phyloP scores from a whole-genome alignment of 2,888 invertebrate genomes.

The Linnaemya vulpina region DNA sequence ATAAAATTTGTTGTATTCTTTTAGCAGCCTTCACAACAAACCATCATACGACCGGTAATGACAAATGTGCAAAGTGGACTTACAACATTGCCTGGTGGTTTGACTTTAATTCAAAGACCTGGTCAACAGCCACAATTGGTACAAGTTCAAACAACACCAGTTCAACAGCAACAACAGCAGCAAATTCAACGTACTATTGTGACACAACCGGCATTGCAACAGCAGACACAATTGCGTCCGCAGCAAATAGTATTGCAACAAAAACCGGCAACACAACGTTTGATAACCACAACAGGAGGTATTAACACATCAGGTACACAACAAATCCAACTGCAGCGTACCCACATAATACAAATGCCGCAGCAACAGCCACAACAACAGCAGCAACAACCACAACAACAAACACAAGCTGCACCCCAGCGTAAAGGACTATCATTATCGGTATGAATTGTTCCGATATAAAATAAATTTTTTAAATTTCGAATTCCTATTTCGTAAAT shows the following conservation, averaged over 20 bases:
- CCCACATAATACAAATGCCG: slow-evolving; percentile 79
- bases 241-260: slow-evolving; percentile 82
- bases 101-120: slow-evolving; percentile 82
- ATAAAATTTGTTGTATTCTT: slow-evolving; percentile 11
- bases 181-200: slow-evolving; percentile 81
- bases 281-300: slow-evolving; percentile 75
- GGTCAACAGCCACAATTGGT: slow-evolving; percentile 83
- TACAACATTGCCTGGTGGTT: slow-evolving; percentile 81
- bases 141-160: slow-evolving; percentile 81
- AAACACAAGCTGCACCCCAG: slow-evolving; percentile 79
- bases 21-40: slow-evolving; percentile 80
- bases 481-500: too few relatives aligned
- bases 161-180: slow-evolving; percentile 71
- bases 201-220: slow-evolving; percentile 78
- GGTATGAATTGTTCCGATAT: slow-evolving; percentile 74
- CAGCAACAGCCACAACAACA: slow-evolving; percentile 77
- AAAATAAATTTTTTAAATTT: background rate
- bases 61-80: slow-evolving; percentile 79
- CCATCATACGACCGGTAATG: slow-evolving; percentile 82
- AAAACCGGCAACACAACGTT: slow-evolving; percentile 79
- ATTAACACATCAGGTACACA: slow-evolving; percentile 73
- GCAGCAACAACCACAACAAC: slow-evolving; percentile 76
- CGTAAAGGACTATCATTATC: slow-evolving; percentile 82
- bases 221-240: slow-evolving; percentile 78
- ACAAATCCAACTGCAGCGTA: slow-evolving; percentile 76